Conservation (phyloP, 2,888 invertebrate species). For the Leptarthrus brevirostris region DNA sequence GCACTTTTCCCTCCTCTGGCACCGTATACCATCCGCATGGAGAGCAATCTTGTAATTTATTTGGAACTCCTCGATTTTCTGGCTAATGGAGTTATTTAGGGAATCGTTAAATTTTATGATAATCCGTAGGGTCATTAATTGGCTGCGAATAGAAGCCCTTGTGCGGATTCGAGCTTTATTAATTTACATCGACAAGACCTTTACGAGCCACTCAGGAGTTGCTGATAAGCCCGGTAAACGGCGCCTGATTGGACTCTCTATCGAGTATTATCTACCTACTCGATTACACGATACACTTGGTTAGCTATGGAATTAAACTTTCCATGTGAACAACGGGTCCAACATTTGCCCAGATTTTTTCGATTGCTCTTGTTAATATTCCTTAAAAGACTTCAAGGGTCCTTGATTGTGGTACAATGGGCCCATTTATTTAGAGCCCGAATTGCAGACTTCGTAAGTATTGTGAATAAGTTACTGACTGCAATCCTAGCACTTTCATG, state of each 20-base stretch:
- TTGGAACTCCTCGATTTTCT: conserved; percentile 28
- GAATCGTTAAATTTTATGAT: conserved; percentile 54
- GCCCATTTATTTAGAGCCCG: neutral
- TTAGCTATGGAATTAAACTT: too few species aligned
- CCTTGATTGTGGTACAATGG: neutral
- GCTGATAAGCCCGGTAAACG: conserved; percentile 29
- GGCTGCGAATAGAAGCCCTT: conserved; percentile 32
- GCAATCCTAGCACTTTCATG: too few species aligned
- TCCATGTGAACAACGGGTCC: neutral
- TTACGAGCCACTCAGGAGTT: conserved; percentile 1
- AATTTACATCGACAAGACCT: conserved; percentile 31
- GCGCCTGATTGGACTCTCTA: conserved; percentile 6
- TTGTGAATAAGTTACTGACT: too few species aligned
- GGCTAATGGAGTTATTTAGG: conserved; percentile 53
- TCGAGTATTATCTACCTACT: conserved; percentile 1
- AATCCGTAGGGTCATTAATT: conserved; percentile 46
- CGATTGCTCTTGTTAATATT: neutral
- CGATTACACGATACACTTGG: neutral
- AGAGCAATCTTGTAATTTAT: conserved; percentile 50
- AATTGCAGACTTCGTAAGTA: neutral
- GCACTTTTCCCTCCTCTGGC: neutral
- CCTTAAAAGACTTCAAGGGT: neutral
- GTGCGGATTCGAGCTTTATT: conserved; percentile 16
- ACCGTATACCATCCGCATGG: neutral
- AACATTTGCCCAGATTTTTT: neutral